Conservation (phyloP, 2,888 invertebrate species). For the Apamea crenata region DNA sequence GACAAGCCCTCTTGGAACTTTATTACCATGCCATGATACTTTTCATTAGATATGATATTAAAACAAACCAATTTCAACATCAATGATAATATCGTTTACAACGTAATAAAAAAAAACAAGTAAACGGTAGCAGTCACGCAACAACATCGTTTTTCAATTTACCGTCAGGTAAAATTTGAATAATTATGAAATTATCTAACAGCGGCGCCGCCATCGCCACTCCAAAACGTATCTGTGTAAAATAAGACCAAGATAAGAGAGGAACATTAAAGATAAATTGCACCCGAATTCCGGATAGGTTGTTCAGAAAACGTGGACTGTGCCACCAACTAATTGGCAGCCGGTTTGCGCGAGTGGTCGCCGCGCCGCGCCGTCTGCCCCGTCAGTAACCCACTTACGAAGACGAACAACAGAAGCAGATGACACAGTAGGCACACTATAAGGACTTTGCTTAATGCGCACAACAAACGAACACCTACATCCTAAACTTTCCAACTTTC, state of each 20-base stretch:
- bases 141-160: constrained; percentile 68
- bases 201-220: constrained; percentile 41
- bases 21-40: constrained; percentile 69
- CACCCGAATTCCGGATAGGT: constrained; percentile 62
- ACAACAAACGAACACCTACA: constrained; percentile 64
- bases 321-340: constrained; percentile 74
- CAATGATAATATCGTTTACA: constrained; percentile 66
- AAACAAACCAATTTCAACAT: constrained; percentile 60
- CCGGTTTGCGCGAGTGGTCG: constrained; percentile 76
- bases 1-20: constrained; percentile 62
- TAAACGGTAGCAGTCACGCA: constrained; percentile 76
- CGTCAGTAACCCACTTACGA: constrained; percentile 78
- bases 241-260: constrained; percentile 58
- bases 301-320: constrained; percentile 52
- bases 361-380: constrained; percentile 85
- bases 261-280: constrained; percentile 53
- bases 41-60: constrained; percentile 59
- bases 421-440: constrained; percentile 58
- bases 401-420: constrained; percentile 69
- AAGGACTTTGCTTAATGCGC: constrained; percentile 66
- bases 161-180: constrained; percentile 64
- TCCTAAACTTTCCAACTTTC: constrained; percentile 69
- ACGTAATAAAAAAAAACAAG: constrained; percentile 67
- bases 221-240: constrained; percentile 52
- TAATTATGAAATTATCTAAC: constrained; percentile 68